Conservation (phyloP, 2,888 invertebrate genomes). For the Erebia palarica region DNA sequence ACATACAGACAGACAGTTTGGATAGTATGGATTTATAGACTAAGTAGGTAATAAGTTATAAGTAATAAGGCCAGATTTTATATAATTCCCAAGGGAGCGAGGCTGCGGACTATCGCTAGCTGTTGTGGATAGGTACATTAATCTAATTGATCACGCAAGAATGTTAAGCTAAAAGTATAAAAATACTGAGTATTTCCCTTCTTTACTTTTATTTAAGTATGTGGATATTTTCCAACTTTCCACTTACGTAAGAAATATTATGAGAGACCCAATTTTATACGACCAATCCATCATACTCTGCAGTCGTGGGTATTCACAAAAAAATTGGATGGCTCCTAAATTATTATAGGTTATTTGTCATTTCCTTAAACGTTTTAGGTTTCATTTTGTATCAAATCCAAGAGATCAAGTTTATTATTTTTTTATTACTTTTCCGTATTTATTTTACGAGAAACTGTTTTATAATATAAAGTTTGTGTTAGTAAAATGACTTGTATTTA, state of each 20-base stretch:
- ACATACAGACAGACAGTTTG: no score
- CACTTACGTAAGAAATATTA: conserved; percentile 4
- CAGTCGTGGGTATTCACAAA: conserved; percentile 11
- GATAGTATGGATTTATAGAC: no score
- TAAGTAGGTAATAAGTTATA: no score
- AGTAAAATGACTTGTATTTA: no score
- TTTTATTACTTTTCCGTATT: neutral
- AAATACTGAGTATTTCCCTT: neutral
- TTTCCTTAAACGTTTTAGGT: conserved; percentile 6
- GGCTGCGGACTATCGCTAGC: no score
- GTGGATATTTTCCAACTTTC: neutral
- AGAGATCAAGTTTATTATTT: neutral
- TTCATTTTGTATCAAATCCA: conserved; percentile 7
- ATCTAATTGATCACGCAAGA: no score
- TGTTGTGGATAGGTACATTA: no score
- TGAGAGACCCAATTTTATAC: conserved; percentile 1
- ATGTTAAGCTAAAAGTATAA: neutral
- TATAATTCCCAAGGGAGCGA: no score
- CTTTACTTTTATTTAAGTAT: neutral
- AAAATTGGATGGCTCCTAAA: conserved; percentile 4
- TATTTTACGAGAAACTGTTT: neutral
- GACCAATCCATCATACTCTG: conserved; percentile 3
- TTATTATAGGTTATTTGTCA: conserved; percentile 10
- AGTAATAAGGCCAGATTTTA: no score
- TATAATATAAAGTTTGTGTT: no score